phyloP scores from a whole-genome alignment of 2,888 invertebrate species.

The Caenorhabditis uteleia region DNA sequence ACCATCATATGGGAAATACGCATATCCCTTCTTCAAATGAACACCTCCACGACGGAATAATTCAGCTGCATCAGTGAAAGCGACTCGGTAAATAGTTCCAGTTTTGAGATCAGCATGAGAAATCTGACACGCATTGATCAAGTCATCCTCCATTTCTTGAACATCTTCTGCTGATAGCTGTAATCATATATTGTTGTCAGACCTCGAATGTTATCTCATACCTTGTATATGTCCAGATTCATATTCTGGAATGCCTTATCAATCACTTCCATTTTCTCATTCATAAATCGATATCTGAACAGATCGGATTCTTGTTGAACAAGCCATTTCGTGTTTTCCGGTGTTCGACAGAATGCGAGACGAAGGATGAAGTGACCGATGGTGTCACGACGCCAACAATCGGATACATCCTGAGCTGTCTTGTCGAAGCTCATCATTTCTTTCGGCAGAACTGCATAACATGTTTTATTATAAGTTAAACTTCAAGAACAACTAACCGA shows the following conservation, averaged over 20 bases:
- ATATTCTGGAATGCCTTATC: conserved; percentile 28
- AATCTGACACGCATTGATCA: conserved; percentile 7
- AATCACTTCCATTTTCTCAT: conserved; percentile 12
- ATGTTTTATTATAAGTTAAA: background rate
- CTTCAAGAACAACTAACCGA: conserved; percentile 10
- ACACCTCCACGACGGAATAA: conserved; percentile 82
- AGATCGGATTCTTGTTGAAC: conserved; percentile 86
- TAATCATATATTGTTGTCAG: background rate
- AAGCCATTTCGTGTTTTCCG: conserved; percentile 87
- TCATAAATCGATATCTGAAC: conserved; percentile 70
- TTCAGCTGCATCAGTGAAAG: conserved; percentile 85
- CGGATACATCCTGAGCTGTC: background rate
- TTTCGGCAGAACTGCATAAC: conserved; percentile 13
- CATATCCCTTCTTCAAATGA: conserved; percentile 82
- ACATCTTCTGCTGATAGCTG: conserved; percentile 16
- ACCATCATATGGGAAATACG: conserved; percentile 85
- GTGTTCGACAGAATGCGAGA: conserved; percentile 84
- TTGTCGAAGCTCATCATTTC: background rate
- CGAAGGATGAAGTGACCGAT: conserved; percentile 91
- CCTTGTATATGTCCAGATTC: conserved; percentile 63
- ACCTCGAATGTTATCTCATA: conserved; percentile 3
- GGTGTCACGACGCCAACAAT: conserved; percentile 76
- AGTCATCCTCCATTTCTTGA: conserved; percentile 6
- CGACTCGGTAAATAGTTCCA: conserved; percentile 8
- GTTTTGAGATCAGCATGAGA: background rate